Percentiles rank a stretch among this genome's conserved stretches.
Evolutionary conservation across 2,797 vertebrate species (phyloP).

Genomic region (Dryobates pubescens): DNA sequence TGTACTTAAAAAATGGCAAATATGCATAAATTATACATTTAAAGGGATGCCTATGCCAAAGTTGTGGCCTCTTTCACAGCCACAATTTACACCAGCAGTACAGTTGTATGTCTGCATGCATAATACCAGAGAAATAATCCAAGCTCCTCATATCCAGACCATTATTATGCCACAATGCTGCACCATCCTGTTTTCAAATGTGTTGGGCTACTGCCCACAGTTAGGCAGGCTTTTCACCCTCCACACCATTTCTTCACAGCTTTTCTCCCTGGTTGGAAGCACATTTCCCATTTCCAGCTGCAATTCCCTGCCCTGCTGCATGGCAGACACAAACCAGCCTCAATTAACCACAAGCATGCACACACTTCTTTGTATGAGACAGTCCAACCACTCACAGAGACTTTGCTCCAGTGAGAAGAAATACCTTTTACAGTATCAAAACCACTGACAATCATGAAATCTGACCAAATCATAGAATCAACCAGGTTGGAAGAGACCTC

Average conservation of each 20-base stretch:
- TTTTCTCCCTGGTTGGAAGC: background rate
- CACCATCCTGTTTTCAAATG: background rate
- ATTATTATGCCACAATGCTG: background rate
- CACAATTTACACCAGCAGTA: background rate
- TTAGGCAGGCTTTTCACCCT: background rate
- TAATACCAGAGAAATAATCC: background rate
- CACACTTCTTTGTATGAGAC: background rate
- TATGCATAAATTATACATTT: background rate
- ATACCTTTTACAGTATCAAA: background rate
- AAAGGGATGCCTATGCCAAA: background rate
- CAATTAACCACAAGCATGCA: rapidly evolving
- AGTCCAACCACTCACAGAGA: background rate
- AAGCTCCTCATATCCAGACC: background rate
- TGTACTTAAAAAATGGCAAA: background rate
- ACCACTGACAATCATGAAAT: background rate
- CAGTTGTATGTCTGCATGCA: background rate
- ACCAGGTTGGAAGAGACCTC: too few relatives aligned
- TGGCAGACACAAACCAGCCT: background rate
- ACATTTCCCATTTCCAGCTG: background rate
- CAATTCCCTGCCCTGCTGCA: background rate
- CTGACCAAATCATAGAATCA: background rate
- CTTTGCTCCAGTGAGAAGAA: background rate
- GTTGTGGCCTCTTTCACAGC: background rate
- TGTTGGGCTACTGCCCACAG: background rate
- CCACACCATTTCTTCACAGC: rapidly evolving